Base-by-base conservation (phyloP, 2,888 invertebrate genomes). In the Coelogynopora nodosa region DNA sequence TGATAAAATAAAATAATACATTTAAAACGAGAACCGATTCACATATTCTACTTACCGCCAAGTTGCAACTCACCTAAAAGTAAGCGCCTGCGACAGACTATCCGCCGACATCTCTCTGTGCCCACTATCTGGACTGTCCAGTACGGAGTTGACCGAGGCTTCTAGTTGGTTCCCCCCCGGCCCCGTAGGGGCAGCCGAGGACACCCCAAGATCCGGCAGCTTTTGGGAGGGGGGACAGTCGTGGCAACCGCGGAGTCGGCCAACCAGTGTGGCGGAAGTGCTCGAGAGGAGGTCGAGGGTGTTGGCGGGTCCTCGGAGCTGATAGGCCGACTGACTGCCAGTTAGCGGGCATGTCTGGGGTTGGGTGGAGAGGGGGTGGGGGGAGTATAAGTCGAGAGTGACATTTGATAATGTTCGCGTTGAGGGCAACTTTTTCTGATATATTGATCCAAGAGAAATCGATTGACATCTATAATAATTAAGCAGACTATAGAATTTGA, bases 51-150 rank as follows among this genome's bases (percentile, higher is more conserved):
- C 49, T 49, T 18, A 5, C 5, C 49, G 5, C 49, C 49, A 18
- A 5, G 5, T 18, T 18, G 49, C 5, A 10, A 5, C 5, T n/a
- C 2, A 74, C 74, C 74, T 74, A 84, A 85, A 85, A 0, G 67
- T 85, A 10, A 85, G 85, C 67, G 85, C 85, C 29, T 85, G 85
- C 13, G 85, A 85, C n/a, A 85, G 31, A 49, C 67, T 84, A 85
- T 49, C 85, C n/a, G 90, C 90, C 13, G 91, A 91, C 91, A 91
- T 91, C 88, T 91, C 91, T 49, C 89, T 89, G 88, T 91, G 91
- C 18, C 91, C 91, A 86, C 91, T 91, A 89, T 91, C 91, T 0
- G 91, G 91, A 10, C 91, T 91, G 82, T 49, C 84, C n/a, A 29
- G 28, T n/a, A n/a, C n/a, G n/a, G n/a, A 67, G 31, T 26, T 2